These are phyloP conservation scores for Drosophila meridiana DNA, from an alignment of 2,888 invertebrate species.

Conservation along the genomic window DNA sequence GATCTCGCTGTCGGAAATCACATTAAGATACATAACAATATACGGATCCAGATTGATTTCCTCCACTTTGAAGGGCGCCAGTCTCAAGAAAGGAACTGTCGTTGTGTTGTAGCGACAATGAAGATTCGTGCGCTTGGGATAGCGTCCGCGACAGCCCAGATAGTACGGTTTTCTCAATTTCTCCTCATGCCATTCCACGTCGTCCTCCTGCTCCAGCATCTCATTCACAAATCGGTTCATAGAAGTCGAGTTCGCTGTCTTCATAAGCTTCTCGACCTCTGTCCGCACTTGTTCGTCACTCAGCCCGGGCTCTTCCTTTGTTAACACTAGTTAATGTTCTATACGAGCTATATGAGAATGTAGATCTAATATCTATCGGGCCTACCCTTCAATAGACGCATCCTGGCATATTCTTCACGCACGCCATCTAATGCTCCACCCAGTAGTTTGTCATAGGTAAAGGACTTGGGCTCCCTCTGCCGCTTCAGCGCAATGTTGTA, in stretches of 20 bases:
- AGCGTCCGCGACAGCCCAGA: slow-evolving; percentile 51
- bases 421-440: slow-evolving; percentile 13
- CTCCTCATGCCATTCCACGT: background rate
- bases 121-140: slow-evolving; percentile 28
- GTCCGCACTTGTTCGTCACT: background rate
- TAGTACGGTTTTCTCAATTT: background rate
- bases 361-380: background rate
- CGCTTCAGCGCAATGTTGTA: slow-evolving; percentile 32
- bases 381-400: slow-evolving; percentile 31
- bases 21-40: slow-evolving; percentile 52
- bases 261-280: slow-evolving; percentile 5
- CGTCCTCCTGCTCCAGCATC: slow-evolving; percentile 11
- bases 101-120: slow-evolving; percentile 53
- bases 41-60: slow-evolving; percentile 57
- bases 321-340: slow-evolving; percentile 4
- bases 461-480: background rate
- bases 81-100: slow-evolving; percentile 44
- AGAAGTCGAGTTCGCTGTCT: background rate
- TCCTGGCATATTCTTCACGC: slow-evolving; percentile 21
- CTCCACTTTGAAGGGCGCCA: slow-evolving; percentile 63
- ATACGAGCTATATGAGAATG: background rate
- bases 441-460: slow-evolving; percentile 15
- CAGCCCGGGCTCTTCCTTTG: background rate
- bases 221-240: slow-evolving; percentile 16
- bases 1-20: slow-evolving; percentile 49